These are phyloP conservation scores for Edolisoma coerulescens DNA, from an alignment of 2,113 vertebrate genomes.

Conservation along the genomic window DNA sequence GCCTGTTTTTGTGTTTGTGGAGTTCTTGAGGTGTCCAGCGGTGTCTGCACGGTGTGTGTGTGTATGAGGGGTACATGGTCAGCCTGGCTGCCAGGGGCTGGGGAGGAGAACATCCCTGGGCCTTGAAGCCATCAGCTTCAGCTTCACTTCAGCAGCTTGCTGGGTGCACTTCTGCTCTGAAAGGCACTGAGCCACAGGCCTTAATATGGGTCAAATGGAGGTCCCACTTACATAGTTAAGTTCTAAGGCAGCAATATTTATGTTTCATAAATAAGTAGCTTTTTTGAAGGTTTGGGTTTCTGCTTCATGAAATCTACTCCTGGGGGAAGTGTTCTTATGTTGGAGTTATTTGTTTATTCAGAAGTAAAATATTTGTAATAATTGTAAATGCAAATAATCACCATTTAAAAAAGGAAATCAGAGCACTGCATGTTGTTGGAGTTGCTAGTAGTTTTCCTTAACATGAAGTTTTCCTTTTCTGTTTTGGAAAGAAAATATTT, in stretches of 20 bases:
- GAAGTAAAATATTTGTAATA: not conserved
- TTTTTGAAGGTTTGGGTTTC: not conserved
- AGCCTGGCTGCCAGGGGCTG: not conserved
- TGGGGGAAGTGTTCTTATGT: not conserved
- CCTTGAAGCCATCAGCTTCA: not conserved
- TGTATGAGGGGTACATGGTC: not conserved
- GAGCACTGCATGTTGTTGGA: not conserved
- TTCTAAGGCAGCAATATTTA: not conserved
- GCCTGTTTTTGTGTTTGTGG: not conserved
- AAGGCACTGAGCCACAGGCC: not conserved
- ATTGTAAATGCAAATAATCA: not conserved
- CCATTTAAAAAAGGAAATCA: not conserved
- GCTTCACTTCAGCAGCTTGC: not conserved
- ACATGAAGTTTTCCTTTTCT: not conserved
- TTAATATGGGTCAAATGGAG: not conserved
- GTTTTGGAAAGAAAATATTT: not conserved
- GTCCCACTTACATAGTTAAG: not conserved
- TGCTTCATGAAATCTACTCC: not conserved
- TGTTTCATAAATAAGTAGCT: not conserved
- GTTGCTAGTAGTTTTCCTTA: not conserved
- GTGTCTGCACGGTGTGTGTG: not conserved
- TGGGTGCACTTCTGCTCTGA: not conserved
- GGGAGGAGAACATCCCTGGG: not conserved
- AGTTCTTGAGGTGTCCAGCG: not conserved
- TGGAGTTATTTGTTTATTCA: not conserved